A percentile compares a stretch with the other conserved stretches of the same genome.
These are phyloP conservation scores for Coracopsis vasa DNA, from an alignment of 2,113 vertebrate genomes.

Conservation along the genomic window DNA sequence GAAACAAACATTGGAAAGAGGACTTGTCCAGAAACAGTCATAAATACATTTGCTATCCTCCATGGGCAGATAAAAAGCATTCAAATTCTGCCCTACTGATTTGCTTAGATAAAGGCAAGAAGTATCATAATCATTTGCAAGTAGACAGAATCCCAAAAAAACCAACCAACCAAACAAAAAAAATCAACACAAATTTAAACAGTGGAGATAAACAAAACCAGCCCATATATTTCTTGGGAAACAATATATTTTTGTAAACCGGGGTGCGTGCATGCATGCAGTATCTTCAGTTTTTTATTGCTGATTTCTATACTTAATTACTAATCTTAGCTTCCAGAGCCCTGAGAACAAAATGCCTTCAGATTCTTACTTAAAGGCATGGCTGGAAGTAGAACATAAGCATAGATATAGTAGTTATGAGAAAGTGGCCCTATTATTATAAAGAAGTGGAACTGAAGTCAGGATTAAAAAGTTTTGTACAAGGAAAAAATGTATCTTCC, in stretches of 20 bases:
- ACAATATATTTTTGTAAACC: background rate
- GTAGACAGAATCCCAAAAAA: background rate
- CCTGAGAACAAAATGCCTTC: background rate
- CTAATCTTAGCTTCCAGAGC: background rate
- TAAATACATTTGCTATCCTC: background rate
- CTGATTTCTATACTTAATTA: background rate
- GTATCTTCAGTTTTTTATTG: background rate
- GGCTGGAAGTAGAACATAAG: background rate
- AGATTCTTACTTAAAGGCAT: background rate
- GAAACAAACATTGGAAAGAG: background rate
- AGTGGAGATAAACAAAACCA: background rate
- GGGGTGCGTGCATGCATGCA: background rate
- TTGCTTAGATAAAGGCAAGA: background rate
- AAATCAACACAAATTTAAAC: background rate
- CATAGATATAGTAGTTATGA: rapidly evolving
- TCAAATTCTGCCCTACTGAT: background rate
- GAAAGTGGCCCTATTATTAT: background rate
- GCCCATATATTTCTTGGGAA: background rate
- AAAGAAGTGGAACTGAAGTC: background rate
- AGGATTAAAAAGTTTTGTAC: background rate
- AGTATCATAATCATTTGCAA: background rate
- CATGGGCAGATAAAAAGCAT: background rate
- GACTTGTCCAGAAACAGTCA: background rate
- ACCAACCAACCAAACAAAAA: background rate
- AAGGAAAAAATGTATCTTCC: background rate